Percentiles rank a stretch among this genome's conserved stretches.
Evolutionary conservation across 2,113 vertebrate genomes (phyloP).

Genomic region (Menidia beryllina): DNA sequence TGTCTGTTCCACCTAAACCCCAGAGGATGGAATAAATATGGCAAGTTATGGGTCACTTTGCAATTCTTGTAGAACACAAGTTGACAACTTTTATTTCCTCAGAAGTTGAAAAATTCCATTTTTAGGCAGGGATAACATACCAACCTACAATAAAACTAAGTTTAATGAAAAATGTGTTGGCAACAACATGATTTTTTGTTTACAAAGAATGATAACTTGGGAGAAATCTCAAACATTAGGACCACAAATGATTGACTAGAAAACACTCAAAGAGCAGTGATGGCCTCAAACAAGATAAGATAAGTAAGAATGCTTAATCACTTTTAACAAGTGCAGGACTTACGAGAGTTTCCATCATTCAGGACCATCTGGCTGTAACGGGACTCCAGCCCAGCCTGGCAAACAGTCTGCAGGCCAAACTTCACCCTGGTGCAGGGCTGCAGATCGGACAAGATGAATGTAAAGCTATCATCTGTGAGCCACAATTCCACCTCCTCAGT

Average conservation of each 20-base stretch:
- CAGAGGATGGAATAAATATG: no score
- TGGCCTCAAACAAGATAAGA: neutral
- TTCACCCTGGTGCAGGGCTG: constrained; percentile 68
- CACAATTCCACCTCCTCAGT: constrained; percentile 25
- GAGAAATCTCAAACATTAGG: neutral
- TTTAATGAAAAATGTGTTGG: no score
- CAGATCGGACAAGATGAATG: constrained; percentile 51
- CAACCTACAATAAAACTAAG: no score
- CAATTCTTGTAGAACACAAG: no score
- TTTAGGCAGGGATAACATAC: no score
- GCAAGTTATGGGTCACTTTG: no score
- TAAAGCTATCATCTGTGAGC: constrained; percentile 14
- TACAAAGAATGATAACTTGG: no score
- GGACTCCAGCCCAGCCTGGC: constrained; percentile 50
- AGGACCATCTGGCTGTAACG: constrained; percentile 64
- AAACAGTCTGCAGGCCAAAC: constrained; percentile 75
- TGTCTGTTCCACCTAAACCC: no score
- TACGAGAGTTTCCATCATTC: constrained; percentile 69
- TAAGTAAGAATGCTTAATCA: neutral
- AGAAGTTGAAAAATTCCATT: no score
- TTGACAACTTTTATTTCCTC: no score
- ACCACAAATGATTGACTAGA: neutral
- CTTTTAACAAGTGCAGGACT: neutral
- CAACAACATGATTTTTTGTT: neutral
- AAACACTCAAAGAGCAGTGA: neutral